Evolutionary conservation across 1,140 invertebrate genomes (phyloP), one percentile per base, ranked within the genome.

Genomic region (Heliconius eleuchia): DNA sequence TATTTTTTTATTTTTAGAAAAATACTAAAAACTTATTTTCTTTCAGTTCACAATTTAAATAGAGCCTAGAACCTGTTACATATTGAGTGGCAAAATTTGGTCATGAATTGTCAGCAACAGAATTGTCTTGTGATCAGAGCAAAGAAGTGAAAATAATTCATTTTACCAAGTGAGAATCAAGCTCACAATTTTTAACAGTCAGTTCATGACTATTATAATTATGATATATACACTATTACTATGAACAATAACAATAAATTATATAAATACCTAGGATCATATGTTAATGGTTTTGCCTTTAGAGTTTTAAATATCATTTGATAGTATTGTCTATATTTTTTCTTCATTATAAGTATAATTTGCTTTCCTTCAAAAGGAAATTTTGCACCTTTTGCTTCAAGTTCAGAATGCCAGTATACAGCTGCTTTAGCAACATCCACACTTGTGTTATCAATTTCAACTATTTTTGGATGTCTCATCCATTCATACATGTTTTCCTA

Each of bases 401-500:
- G 82, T 60, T 93, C 88, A 18, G 86, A 76, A 34, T 93, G 91
- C 93, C 93, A 94, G 76, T 84, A 93, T 0, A 92, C 89, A 1
- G 92, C 91, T 57, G 91, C 91, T 72, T 91, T 91, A 11, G 93
- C 88, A 3, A 93, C 89, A 80, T 94, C 93, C 1, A 93, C 87
- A 71, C 92, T 93, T 19, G 93, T 94, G 42, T 86, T 86, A 72
- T 94, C 92, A 16, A 94, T 88, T 82, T 94, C 92, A 3, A 94
- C 85, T 76, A 94, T 91, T 83, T 92, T 94, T 0, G 93, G 93
- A 74, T 94, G 88, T 79, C 91, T 91, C 82, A 93, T 88, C 93
- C 93, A 94, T 81, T 94, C 93, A 82, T 94, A 94, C 82, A 93
- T 89, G 39, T 85, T 86, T 90, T 94, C 93, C 93, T 94, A 74